Evolutionary conservation across 2,888 invertebrate species (phyloP).

Genomic region (Endomychus coccineus): DNA sequence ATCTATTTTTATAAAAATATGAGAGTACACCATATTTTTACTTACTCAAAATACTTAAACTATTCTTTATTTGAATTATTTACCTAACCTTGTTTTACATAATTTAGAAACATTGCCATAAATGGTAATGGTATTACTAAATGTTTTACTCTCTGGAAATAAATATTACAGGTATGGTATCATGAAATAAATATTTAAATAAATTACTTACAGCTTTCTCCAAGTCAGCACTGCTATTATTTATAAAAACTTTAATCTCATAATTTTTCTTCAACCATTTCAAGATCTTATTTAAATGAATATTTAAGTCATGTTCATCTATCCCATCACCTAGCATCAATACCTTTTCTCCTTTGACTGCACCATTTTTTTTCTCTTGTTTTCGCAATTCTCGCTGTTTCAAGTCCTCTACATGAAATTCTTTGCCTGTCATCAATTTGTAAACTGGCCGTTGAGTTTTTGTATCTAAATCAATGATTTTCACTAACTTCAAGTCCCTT

Average conservation of each 20-base stretch:
- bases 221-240: slow-evolving; percentile 44
- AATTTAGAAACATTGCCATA: too few relatives aligned
- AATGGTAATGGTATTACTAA: too few relatives aligned
- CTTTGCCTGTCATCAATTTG: slow-evolving; percentile 59
- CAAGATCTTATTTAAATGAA: slow-evolving; percentile 54
- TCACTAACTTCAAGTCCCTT: slow-evolving; percentile 61
- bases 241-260: slow-evolving; percentile 56
- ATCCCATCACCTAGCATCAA: slow-evolving; percentile 56
- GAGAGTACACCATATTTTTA: too few relatives aligned
- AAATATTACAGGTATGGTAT: too few relatives aligned
- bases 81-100: too few relatives aligned
- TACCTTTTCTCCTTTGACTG: slow-evolving; percentile 56
- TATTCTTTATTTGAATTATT: too few relatives aligned
- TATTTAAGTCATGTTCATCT: slow-evolving; percentile 58
- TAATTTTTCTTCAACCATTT: slow-evolving; percentile 61
- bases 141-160: too few relatives aligned
- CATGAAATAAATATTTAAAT: too few relatives aligned
- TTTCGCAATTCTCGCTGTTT: slow-evolving; percentile 49
- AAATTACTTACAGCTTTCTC: slow-evolving; percentile 38
- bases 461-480: slow-evolving; percentile 58
- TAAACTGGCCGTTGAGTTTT: slow-evolving; percentile 64
- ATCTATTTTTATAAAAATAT: too few relatives aligned
- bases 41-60: too few relatives aligned
- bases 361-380: slow-evolving; percentile 35
- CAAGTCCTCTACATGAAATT: slow-evolving; percentile 57